A percentile compares a stretch with the other conserved stretches of the same genome.
Evolutionary conservation across 2,113 vertebrate genomes (phyloP).

Genomic region (Aplodontia rufa): DNA sequence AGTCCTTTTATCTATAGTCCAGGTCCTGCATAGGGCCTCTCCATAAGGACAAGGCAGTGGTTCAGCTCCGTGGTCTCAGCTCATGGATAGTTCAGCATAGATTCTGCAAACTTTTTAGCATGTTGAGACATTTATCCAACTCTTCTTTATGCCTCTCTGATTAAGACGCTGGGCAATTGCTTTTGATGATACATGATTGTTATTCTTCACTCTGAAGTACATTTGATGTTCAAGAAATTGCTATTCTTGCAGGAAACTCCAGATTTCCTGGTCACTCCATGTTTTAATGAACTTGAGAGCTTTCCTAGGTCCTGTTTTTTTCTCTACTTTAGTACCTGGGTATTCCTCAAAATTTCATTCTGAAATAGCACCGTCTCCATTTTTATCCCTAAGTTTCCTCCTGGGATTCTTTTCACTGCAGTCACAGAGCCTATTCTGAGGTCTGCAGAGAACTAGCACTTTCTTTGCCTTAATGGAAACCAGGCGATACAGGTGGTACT

Average conservation of each 20-base stretch:
- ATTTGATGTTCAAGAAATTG: neutral
- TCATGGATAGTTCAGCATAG: neutral
- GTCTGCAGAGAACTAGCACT: neutral
- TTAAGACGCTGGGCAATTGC: neutral
- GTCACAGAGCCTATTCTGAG: neutral
- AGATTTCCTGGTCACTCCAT: neutral
- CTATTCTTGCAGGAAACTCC: neutral
- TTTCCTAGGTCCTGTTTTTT: neutral
- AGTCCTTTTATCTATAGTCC: neutral
- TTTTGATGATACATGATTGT: accelerated
- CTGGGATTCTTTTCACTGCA: neutral
- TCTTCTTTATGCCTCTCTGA: neutral
- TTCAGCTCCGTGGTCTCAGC: neutral
- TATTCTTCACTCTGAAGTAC: neutral
- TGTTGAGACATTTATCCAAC: neutral
- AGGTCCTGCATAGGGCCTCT: neutral
- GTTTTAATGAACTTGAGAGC: neutral
- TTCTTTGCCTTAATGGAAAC: neutral
- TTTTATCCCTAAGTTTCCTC: neutral
- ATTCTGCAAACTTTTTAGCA: neutral
- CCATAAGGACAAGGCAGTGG: neutral
- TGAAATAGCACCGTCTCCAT: neutral
- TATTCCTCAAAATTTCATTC: neutral
- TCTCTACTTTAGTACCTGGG: neutral
- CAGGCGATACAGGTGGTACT: no score